Evolutionary conservation across 2,113 vertebrate species (phyloP), one percentile per base, ranked within the genome.

Genomic region (Eupsittula cactorum): DNA sequence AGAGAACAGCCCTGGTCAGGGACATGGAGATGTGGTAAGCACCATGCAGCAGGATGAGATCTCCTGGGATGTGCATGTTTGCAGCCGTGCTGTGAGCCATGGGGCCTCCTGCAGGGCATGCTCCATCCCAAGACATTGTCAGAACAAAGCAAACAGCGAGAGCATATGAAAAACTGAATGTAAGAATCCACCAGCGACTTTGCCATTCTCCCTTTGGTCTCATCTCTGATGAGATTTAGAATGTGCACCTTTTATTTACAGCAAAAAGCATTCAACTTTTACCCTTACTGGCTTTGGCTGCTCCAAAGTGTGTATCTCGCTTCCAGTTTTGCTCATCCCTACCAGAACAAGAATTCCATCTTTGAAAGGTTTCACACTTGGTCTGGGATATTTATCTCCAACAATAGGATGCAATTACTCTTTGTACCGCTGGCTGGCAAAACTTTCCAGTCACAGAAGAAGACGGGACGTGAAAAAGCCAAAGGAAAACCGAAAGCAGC

Each of bases 91-190:
- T 68, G 80, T 23, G 84, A 95, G 28, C 92, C 71, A 62, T 64
- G 85, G 84, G 82, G 89, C 18, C 7, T 23, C 87, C 81, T 28
- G 27, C 81, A 59, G 0, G 0, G 84, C 92, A 64, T 39, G 33
- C 78, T 42, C 29, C 2, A 13, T 82, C 82, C 90, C 85, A 71
- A 91, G 70, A 68, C 44, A 18, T 23, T 89, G 93, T 81, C 92
- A 94, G 84, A 95, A 96, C 55, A 94, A 93, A 88, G 83, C 80
- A 86, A 92, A 81, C 46, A 78, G 91, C 50, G 77, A 92, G 21
- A 92, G 29, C 9, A 1, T 11, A 52, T 57, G 85, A 37, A 83
- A 86, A 87, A 57, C 42, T 11, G 33, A 49, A 83, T 78, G 49
- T 71, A 70, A 78, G 69, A 91, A 82, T 35, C 39, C 13, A 8